phyloP scores from a whole-genome alignment of 2,888 invertebrate genomes.

The Harmothoe impar region DNA sequence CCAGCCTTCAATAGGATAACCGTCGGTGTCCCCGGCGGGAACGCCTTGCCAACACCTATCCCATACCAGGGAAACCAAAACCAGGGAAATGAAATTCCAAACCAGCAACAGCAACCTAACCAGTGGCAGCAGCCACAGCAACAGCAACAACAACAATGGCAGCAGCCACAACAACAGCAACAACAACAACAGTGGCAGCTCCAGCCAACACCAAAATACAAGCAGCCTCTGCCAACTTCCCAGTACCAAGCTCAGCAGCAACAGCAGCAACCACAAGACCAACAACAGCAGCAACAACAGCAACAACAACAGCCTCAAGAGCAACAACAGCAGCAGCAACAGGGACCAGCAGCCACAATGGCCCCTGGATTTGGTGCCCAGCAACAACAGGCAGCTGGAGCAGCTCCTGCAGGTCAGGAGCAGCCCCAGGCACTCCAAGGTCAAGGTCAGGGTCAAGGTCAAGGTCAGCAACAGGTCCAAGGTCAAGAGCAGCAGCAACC shows the following conservation, averaged over 20 bases:
- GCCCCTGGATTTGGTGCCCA: not conserved
- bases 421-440: too few relatives aligned
- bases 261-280: not conserved
- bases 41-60: not conserved
- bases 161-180: not conserved
- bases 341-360: too few relatives aligned
- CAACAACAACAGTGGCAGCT: not conserved
- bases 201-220: not conserved
- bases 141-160: conserved; percentile 2
- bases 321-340: not conserved
- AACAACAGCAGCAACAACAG: conserved; percentile 2
- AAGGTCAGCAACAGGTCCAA: too few relatives aligned
- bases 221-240: not conserved
- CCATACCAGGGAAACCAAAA: not conserved
- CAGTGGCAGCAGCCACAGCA: conserved; percentile 19
- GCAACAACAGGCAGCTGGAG: not conserved
- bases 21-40: not conserved
- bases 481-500: too few relatives aligned
- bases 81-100: not conserved
- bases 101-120: not conserved
- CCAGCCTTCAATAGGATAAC: not conserved
- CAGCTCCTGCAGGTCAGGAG: too few relatives aligned
- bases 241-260: not conserved
- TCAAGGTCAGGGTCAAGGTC: too few relatives aligned
- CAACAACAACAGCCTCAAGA: not conserved